Conservation (phyloP, 2,113 vertebrate species). For the Ptilorrhoa leucosticta region DNA sequence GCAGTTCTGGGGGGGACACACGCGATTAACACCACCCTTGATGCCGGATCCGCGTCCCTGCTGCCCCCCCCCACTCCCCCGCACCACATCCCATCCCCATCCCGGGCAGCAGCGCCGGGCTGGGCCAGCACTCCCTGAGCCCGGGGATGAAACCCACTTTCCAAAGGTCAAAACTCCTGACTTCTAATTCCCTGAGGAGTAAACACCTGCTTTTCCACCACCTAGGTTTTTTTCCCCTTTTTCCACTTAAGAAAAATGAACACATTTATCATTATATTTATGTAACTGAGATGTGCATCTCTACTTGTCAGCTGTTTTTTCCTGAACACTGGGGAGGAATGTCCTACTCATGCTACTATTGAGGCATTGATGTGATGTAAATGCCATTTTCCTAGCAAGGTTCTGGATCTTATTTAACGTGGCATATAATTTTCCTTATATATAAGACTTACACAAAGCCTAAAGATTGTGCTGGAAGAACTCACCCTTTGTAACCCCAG, state of each 20-base stretch:
- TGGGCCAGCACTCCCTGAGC: neutral
- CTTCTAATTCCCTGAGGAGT: neutral
- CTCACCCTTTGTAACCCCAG: neutral
- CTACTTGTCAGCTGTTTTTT: neutral
- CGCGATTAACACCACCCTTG: neutral
- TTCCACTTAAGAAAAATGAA: neutral
- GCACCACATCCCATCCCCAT: neutral
- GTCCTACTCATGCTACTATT: neutral
- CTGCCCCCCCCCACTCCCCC: accelerated
- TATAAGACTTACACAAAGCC: neutral
- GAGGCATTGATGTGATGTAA: neutral
- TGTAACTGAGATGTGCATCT: neutral
- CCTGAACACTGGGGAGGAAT: neutral
- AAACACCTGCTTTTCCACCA: neutral
- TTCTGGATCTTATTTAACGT: neutral
- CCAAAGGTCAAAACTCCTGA: neutral
- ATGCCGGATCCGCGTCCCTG: neutral
- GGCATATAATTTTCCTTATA: neutral
- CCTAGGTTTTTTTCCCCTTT: neutral
- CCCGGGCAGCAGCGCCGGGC: neutral
- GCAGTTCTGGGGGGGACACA: neutral
- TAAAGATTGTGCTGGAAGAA: neutral
- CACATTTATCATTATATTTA: neutral
- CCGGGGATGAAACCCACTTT: neutral
- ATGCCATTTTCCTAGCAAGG: neutral